Evolutionary conservation across 2,888 invertebrate genomes (phyloP), one percentile per base, ranked within the genome.

Genomic region (Keiferia lycopersicella): DNA sequence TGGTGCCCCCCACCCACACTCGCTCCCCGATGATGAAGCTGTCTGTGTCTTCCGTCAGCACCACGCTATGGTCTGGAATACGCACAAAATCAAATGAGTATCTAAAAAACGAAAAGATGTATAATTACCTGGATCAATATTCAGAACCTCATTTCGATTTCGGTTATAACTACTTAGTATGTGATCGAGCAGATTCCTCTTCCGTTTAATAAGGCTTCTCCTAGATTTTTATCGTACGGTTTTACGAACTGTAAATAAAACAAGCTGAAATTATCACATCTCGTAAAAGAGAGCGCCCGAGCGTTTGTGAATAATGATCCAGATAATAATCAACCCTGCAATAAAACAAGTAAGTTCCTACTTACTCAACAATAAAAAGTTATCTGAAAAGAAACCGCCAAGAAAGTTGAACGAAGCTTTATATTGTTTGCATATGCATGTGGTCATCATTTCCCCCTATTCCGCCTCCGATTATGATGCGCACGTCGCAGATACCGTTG

Each of bases 21-120:
- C 96, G 93, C 82, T 99, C 97, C 34, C 98, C 98, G 79, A 99
- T 97, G 78, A 98, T 98, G 86, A 98, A 98, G 89, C 97, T 97
- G 92, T 98, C 98, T 39, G 97, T 97, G 86, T 97, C 97, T 84
- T 96, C 96, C 20, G 96, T 96, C 82, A 98, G 92, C 74, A 97
- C 93, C 68, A 95, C 94, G 86, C 96, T 96, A 86, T 95, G 95
- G 93, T 97, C 97, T 97, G 92, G 71, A 91, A 91, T 76, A 70
- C 64, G 64, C 65, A 70, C 59, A 63, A 60, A n/a, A 2, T 14
- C n/a, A 6, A 12, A 56, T 56, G 10, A 56, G n/a, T 30, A 10
- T 14, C 14, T 34, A n/a, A 26, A n/a, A n/a, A 16, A 34, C 4
- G n/a, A 2, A 1, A 26, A 56, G 30, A 56, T 0, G 16, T n/a